phyloP scores from a whole-genome alignment of 2,888 invertebrate genomes.

The Synergus itoensis region DNA sequence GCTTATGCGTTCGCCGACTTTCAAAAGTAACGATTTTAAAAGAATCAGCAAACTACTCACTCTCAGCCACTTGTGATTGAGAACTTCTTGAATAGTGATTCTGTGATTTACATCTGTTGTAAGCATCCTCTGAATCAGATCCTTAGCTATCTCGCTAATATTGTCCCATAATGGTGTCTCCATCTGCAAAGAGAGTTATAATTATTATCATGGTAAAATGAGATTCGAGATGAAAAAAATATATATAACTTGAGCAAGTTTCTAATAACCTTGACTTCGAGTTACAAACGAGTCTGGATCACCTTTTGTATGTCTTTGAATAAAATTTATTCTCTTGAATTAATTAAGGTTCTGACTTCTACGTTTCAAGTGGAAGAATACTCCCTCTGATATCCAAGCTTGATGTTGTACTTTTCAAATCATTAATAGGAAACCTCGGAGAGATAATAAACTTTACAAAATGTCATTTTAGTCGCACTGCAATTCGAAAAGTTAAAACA shows the following conservation, averaged over 20 bases:
- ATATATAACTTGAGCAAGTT: neutral
- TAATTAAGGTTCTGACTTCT: neutral
- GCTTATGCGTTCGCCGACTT: slow-evolving; percentile 25
- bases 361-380: neutral
- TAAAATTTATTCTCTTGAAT: neutral
- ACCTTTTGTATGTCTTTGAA: neutral
- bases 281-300: neutral
- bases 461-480: neutral
- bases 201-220: neutral
- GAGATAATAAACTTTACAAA: neutral
- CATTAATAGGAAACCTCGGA: neutral
- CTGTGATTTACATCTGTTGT: slow-evolving; percentile 94
- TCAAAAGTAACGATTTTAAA: slow-evolving; percentile 14
- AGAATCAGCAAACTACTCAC: slow-evolving; percentile 79
- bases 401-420: neutral
- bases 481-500: neutral
- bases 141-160: slow-evolving; percentile 96
- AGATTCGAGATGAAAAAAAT: neutral
- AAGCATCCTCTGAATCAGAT: slow-evolving; percentile 95
- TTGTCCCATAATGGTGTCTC: slow-evolving; percentile 94
- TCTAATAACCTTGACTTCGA: neutral
- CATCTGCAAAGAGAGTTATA: slow-evolving; percentile 81
- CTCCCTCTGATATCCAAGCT: neutral
- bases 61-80: slow-evolving; percentile 98
- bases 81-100: slow-evolving; percentile 96